These are phyloP conservation scores for Xyliphius kryptos DNA, from an alignment of 2,113 vertebrate species.

Conservation along the genomic window DNA sequence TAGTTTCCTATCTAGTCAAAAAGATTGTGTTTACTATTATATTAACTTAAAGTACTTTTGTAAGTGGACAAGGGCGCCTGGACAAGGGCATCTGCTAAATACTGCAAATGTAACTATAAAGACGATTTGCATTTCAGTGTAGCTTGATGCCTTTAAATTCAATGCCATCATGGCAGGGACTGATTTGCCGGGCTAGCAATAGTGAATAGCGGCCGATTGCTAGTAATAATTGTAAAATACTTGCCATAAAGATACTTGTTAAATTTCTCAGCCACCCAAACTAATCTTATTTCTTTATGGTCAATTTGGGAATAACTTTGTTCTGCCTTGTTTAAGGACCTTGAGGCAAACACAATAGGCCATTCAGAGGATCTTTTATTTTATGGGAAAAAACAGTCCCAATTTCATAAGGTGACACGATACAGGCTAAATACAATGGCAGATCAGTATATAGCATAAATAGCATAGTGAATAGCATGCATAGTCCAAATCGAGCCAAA, in stretches of 20 bases:
- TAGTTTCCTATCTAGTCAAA: no score
- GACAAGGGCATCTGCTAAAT: no score
- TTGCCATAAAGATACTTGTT: constrained; percentile 25
- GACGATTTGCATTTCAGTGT: constrained; percentile 16
- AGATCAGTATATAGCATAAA: no score
- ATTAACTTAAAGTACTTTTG: no score
- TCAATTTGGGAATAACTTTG: constrained; percentile 18
- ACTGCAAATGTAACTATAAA: no score
- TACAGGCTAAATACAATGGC: constrained; percentile 5
- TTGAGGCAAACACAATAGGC: constrained; percentile 11
- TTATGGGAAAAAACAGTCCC: neutral
- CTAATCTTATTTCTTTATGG: constrained; percentile 5
- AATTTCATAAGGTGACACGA: no score
- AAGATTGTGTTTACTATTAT: no score
- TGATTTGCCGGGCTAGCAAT: constrained; percentile 2
- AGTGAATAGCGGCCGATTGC: constrained; percentile 1
- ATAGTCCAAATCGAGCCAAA: no score
- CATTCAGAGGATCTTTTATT: constrained; percentile 3
- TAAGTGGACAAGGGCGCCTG: no score
- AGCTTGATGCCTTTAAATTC: constrained; percentile 24
- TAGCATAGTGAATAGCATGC: no score
- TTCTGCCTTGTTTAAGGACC: constrained; percentile 4
- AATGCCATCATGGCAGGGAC: constrained; percentile 15
- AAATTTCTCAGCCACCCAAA: constrained; percentile 19
- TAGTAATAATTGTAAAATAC: constrained; percentile 23